These are phyloP conservation scores for Uria lomvia DNA, from an alignment of 2,113 vertebrate genomes.

Conservation along the genomic window DNA sequence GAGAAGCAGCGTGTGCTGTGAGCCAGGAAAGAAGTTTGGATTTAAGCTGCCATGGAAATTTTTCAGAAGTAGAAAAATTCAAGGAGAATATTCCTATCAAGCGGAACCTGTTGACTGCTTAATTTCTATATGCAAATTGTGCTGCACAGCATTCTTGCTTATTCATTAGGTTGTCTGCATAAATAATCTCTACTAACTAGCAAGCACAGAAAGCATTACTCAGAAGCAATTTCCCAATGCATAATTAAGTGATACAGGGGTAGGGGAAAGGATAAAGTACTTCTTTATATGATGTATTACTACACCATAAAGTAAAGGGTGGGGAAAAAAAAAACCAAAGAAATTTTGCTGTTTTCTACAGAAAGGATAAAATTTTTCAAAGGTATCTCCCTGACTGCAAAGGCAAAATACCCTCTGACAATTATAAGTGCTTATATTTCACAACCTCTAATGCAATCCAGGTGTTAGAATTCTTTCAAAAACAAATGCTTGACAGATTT, in stretches of 20 bases:
- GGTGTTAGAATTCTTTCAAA: neutral
- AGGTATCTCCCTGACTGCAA: neutral
- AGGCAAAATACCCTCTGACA: neutral
- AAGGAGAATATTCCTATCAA: neutral
- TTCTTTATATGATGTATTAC: neutral
- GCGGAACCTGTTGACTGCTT: conserved; percentile 7
- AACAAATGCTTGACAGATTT: neutral
- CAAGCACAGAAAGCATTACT: neutral
- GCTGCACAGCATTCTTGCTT: neutral
- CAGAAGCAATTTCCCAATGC: neutral
- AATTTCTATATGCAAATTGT: neutral
- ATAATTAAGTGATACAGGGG: neutral
- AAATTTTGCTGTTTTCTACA: neutral
- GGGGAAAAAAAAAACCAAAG: neutral
- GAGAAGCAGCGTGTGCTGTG: neutral
- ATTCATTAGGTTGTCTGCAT: neutral
- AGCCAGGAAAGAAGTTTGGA: neutral
- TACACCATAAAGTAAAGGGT: neutral
- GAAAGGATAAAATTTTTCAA: neutral
- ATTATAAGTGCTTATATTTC: neutral
- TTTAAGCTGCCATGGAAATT: neutral
- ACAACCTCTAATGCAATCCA: neutral
- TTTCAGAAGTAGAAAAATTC: neutral
- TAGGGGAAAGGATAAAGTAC: neutral
- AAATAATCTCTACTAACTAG: neutral